Evolutionary conservation across 2,888 invertebrate species (phyloP).

Genomic region (Idaea straminata): DNA sequence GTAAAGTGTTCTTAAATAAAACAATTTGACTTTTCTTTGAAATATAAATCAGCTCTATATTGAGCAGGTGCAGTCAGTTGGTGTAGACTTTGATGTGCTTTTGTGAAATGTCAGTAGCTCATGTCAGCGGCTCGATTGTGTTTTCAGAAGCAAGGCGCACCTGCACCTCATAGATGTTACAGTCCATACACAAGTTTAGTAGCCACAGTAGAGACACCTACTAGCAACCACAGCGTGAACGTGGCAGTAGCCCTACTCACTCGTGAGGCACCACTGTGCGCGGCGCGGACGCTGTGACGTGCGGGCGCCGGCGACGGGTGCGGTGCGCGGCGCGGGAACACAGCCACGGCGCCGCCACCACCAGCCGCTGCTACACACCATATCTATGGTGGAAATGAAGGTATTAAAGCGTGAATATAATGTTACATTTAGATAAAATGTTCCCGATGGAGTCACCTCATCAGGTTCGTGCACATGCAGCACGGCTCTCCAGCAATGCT

Average conservation of each 20-base stretch:
- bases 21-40: too few species aligned
- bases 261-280: slow-evolving; percentile 35
- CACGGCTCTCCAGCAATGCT: slow-evolving; percentile 67
- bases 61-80: too few species aligned
- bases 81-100: too few species aligned
- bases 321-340: slow-evolving; percentile 54
- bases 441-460: slow-evolving; percentile 39
- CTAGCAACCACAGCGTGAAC: slow-evolving; percentile 9
- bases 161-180: too few species aligned
- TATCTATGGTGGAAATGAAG: slow-evolving; percentile 32
- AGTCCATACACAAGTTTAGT: too few species aligned
- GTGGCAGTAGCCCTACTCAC: slow-evolving; percentile 3
- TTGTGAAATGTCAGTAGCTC: too few species aligned
- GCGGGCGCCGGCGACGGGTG: slow-evolving; percentile 60
- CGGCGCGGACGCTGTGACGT: slow-evolving; percentile 55
- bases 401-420: neutral
- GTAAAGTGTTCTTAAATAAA: too few species aligned
- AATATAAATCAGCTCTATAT: too few species aligned
- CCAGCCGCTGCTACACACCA: slow-evolving; percentile 62
- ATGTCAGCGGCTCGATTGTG: too few species aligned
- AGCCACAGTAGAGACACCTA: slow-evolving; percentile 3
- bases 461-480: slow-evolving; percentile 58
- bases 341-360: slow-evolving; percentile 60
- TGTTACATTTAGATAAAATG: too few species aligned
- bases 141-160: too few species aligned